Evolutionary conservation across 1,140 invertebrate genomes (phyloP).

Genomic region (Linepithema humile): DNA sequence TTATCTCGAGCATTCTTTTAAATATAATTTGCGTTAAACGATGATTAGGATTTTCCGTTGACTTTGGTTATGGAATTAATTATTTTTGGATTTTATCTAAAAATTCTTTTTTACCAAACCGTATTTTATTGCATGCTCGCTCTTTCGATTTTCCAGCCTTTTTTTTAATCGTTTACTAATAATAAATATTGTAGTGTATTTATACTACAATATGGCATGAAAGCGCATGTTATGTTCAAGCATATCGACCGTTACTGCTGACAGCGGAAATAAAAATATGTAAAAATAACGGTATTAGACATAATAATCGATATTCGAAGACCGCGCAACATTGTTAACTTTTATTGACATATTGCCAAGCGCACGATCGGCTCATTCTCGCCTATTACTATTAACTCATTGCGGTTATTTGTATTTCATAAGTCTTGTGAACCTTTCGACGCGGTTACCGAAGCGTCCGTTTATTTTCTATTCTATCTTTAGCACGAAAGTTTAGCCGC

Average conservation of each 20-base stretch:
- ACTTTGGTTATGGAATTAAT: not conserved
- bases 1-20: too few relatives aligned
- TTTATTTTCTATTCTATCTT: slow-evolving; percentile 58
- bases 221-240: not conserved
- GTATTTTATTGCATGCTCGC: not conserved
- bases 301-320: not conserved
- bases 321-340: slow-evolving; percentile 14
- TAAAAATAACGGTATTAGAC: not conserved
- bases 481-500: slow-evolving; percentile 55
- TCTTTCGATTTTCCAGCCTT: not conserved
- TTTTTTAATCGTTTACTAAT: not conserved
- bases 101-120: not conserved
- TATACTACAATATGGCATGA: not conserved
- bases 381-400: slow-evolving; percentile 43
- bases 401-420: slow-evolving; percentile 50
- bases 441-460: slow-evolving; percentile 47
- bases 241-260: not conserved
- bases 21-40: too few relatives aligned
- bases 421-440: slow-evolving; percentile 51
- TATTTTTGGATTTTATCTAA: not conserved
- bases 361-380: not conserved
- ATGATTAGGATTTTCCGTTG: too few relatives aligned
- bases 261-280: not conserved
- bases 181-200: not conserved
- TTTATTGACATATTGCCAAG: not conserved